Conservation (phyloP, 1,140 invertebrate species). For the Drosophila pachea region DNA sequence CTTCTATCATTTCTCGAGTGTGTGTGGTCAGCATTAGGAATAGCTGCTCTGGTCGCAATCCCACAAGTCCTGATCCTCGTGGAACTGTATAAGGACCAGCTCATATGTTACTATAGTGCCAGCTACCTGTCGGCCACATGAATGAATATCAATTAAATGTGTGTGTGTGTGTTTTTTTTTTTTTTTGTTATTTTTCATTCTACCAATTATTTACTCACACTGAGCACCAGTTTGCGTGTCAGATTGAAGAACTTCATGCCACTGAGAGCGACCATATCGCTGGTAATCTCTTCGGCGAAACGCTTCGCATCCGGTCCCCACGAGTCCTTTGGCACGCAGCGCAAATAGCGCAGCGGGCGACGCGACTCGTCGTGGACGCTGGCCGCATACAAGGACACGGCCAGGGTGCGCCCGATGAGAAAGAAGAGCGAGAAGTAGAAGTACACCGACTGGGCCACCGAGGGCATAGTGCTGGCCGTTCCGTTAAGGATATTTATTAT, state of each 20-base stretch:
- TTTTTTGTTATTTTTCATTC: too few relatives aligned
- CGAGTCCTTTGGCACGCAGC: conserved; percentile 81
- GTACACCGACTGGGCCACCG: conserved; percentile 79
- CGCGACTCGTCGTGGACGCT: conserved; percentile 83
- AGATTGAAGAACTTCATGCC: conserved; percentile 84
- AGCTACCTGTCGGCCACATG: conserved; percentile 69
- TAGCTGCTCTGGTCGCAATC: conserved; percentile 61
- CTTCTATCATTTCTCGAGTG: too few relatives aligned
- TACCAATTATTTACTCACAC: conserved; percentile 36
- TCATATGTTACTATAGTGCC: conserved; percentile 85
- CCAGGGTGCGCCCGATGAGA: conserved; percentile 81
- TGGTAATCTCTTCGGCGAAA: conserved; percentile 81
- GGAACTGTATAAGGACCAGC: conserved; percentile 81
- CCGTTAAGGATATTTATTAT: not conserved
- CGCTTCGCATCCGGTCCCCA: conserved; percentile 82
- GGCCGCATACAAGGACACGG: conserved; percentile 82
- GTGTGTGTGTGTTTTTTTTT: too few relatives aligned
- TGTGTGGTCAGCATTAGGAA: conserved; percentile 26
- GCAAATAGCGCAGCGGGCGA: conserved; percentile 81
- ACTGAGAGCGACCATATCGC: conserved; percentile 82
- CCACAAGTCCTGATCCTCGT: conserved; percentile 68
- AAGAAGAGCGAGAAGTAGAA: conserved; percentile 84
- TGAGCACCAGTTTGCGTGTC: conserved; percentile 82
- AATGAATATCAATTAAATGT: not conserved
- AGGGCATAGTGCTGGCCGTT: conserved; percentile 68